phyloP scores from a whole-genome alignment of 2,113 vertebrate species.

The Podarcis raffonei region DNA sequence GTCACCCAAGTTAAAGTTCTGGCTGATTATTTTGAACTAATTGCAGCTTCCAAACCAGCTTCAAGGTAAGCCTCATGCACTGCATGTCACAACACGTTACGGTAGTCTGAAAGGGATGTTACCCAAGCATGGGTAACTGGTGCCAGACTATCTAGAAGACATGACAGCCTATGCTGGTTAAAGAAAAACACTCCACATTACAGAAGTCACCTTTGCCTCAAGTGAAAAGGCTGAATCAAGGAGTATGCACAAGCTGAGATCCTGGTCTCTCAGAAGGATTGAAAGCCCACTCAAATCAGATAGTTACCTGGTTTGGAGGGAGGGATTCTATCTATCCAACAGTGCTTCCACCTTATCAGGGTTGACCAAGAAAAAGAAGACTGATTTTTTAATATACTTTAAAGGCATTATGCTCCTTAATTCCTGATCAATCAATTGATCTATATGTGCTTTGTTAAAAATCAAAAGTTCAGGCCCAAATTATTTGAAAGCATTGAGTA shows the following conservation, averaged over 20 bases:
- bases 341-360: background rate
- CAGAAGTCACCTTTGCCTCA: background rate
- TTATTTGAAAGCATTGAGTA: slow-evolving; percentile 25
- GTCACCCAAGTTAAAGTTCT: background rate
- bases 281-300: background rate
- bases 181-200: background rate
- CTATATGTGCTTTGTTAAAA: background rate
- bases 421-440: background rate
- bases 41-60: background rate
- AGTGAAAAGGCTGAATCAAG: background rate
- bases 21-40: background rate
- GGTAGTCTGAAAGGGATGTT: background rate
- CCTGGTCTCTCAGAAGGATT: background rate
- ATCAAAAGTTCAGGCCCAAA: slow-evolving; percentile 10
- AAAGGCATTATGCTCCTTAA: background rate
- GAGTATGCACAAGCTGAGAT: background rate
- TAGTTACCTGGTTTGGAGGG: background rate
- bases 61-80: background rate
- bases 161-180: background rate
- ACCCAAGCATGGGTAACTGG: too few species aligned
- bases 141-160: background rate
- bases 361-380: background rate
- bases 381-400: background rate
- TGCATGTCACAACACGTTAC: background rate
- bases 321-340: background rate